Percentiles rank a stretch among this genome's conserved stretches.
phyloP scores from a whole-genome alignment of 2,797 vertebrate genomes.

The Eulemur mongoz region DNA sequence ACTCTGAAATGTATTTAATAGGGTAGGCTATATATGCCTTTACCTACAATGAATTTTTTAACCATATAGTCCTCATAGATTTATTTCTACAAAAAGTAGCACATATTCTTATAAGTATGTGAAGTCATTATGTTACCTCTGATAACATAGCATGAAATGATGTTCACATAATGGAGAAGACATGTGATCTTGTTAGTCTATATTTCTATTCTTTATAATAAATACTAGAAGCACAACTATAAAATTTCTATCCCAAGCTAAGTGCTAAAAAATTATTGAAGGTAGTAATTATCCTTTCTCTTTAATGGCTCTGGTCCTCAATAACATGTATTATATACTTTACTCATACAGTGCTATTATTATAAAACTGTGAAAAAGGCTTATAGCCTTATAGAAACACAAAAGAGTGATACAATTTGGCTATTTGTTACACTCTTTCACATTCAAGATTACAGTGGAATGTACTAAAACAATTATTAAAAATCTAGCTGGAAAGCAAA shows the following conservation, averaged over 20 bases:
- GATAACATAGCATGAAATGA: background rate
- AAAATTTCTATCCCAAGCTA: background rate
- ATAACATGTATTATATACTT: background rate
- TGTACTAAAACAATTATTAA: background rate
- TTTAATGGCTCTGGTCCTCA: background rate
- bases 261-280: background rate
- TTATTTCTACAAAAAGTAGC: slow-evolving; percentile 12
- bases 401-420: background rate
- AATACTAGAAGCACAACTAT: background rate
- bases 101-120: background rate
- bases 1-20: background rate
- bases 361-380: slow-evolving; percentile 14
- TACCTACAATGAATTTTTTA: background rate
- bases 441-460: background rate
- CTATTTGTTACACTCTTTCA: background rate
- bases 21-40: background rate
- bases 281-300: background rate
- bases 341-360: background rate
- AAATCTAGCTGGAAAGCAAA: background rate
- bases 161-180: background rate
- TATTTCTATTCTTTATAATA: background rate
- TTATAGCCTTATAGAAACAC: background rate
- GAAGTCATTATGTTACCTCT: background rate
- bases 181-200: background rate
- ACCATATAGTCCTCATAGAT: background rate